These are phyloP conservation scores for Parapristionchus giblindavisi DNA, from an alignment of 2,888 invertebrate genomes.

Conservation along the genomic window DNA sequence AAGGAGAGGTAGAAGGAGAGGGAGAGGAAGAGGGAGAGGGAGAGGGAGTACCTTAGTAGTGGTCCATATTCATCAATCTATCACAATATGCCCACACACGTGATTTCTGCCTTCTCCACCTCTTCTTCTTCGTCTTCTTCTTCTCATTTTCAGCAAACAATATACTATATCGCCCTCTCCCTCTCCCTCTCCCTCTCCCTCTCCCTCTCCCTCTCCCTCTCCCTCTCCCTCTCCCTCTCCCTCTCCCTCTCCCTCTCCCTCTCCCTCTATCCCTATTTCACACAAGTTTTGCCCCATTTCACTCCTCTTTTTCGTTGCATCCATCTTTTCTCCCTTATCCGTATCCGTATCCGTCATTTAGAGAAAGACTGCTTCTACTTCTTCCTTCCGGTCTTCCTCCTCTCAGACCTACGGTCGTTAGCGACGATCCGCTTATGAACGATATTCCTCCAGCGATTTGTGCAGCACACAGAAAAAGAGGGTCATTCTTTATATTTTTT, in stretches of 20 bases:
- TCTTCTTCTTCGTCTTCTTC: neutral
- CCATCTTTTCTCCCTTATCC: neutral
- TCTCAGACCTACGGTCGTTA: neutral
- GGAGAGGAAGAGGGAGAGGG: conserved; percentile 4
- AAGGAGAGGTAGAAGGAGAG: neutral
- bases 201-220: conserved; percentile 1
- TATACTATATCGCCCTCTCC: neutral
- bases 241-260: conserved; percentile 2
- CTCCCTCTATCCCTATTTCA: conserved; percentile 1
- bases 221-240: neutral
- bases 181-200: neutral
- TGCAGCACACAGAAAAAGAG: too few species aligned
- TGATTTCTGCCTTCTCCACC: neutral
- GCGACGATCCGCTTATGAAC: too few species aligned
- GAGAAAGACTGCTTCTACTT: too few species aligned
- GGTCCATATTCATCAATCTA: neutral
- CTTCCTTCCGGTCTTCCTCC: conserved; percentile 1
- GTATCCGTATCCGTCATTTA: neutral
- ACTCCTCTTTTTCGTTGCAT: neutral
- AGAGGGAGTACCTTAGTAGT: neutral
- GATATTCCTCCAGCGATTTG: too few species aligned
- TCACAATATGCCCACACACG: neutral
- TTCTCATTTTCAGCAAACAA: neutral
- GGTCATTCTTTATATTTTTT: too few species aligned
- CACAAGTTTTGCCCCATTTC: neutral